Evolutionary conservation across 2,888 invertebrate species (phyloP).

Genomic region (Ashinkailepas kermadecensis): DNA sequence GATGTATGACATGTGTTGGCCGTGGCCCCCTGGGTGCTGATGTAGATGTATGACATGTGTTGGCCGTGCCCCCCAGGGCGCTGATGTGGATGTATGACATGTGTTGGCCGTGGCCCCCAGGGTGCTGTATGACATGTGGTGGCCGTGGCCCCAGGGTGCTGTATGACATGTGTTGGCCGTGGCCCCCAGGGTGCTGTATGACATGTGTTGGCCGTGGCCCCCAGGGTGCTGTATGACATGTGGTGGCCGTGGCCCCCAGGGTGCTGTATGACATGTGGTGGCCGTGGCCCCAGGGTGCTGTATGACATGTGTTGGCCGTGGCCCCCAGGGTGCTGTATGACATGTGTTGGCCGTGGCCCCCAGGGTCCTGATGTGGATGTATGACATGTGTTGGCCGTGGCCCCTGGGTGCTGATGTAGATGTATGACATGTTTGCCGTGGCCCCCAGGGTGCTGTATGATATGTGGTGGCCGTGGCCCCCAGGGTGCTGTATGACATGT

Average conservation of each 20-base stretch:
- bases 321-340: neutral
- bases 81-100: neutral
- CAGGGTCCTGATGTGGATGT: conserved; percentile 15
- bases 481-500: neutral
- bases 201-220: neutral
- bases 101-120: neutral
- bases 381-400: neutral
- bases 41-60: neutral
- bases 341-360: neutral
- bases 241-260: neutral
- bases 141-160: neutral
- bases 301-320: neutral
- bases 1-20: neutral
- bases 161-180: neutral
- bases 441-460: too few relatives aligned
- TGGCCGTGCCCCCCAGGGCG: neutral
- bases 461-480: neutral
- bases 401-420: conserved; percentile 3
- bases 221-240: neutral
- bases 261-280: neutral
- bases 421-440: too few relatives aligned
- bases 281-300: neutral
- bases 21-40: neutral
- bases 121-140: neutral
- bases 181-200: neutral